Conservation (phyloP, 2,797 vertebrate genomes). For the Valencia hispanica region DNA sequence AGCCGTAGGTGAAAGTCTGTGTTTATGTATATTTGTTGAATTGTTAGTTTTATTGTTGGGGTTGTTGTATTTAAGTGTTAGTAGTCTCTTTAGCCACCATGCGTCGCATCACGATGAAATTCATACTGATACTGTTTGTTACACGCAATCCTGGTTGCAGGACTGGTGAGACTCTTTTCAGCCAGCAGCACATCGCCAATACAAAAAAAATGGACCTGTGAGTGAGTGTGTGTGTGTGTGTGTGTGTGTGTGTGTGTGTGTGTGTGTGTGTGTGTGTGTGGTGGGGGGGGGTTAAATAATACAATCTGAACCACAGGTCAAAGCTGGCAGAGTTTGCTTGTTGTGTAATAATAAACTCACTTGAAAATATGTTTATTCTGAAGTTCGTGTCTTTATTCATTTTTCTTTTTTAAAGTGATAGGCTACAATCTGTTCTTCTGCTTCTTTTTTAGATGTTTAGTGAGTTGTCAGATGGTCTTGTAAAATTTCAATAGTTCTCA, state of each 20-base stretch:
- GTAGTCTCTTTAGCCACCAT: constrained; percentile 46
- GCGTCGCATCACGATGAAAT: constrained; percentile 16
- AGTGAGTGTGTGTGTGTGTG: constrained; percentile 16
- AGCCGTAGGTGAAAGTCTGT: background rate
- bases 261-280: constrained; percentile 16
- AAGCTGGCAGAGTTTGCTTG: constrained; percentile 16
- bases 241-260: constrained; percentile 10
- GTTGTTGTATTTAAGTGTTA: constrained; percentile 3
- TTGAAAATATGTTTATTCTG: background rate
- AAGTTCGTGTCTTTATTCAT: background rate
- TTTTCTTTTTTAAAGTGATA: background rate
- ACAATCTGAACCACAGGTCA: background rate
- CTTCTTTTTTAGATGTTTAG: background rate
- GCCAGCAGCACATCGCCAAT: background rate
- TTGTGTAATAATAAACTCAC: constrained; percentile 51
- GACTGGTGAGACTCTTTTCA: constrained; percentile 14
- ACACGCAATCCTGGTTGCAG: constrained; percentile 6
- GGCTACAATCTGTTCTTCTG: background rate
- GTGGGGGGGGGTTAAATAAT: background rate
- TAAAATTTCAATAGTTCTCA: background rate
- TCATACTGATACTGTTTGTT: constrained; percentile 14
- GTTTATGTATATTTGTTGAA: background rate
- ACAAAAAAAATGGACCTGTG: constrained; percentile 10
- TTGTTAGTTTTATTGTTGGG: background rate
- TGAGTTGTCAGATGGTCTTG: background rate